phyloP scores from a whole-genome alignment of 1,140 invertebrate species.

The Caenorhabditis brenneri region DNA sequence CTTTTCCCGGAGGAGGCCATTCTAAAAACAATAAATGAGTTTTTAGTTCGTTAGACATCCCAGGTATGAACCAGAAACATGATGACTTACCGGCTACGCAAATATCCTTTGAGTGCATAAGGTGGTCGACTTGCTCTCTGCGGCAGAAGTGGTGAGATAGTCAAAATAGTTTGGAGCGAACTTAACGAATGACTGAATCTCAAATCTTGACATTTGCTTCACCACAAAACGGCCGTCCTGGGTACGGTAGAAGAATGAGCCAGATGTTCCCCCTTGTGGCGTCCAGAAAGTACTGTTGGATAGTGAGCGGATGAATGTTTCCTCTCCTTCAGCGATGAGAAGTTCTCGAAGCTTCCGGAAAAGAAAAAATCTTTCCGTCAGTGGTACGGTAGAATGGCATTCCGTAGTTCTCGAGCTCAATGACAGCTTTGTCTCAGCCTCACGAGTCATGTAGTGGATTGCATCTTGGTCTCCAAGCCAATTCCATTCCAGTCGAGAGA shows the following conservation, averaged over 20 bases:
- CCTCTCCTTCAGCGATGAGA: slow-evolving; percentile 77
- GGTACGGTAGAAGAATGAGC: slow-evolving; percentile 93
- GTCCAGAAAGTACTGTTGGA: slow-evolving; percentile 89
- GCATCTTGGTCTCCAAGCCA: slow-evolving; percentile 97
- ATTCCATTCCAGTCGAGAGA: no score
- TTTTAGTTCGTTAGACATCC: no score
- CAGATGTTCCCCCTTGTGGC: slow-evolving; percentile 94
- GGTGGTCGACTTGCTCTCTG: slow-evolving; percentile 68
- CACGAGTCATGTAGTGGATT: slow-evolving; percentile 96
- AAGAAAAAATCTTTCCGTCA: slow-evolving; percentile 91
- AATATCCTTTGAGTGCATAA: slow-evolving; percentile 85
- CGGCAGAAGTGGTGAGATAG: slow-evolving; percentile 77
- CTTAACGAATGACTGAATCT: slow-evolving; percentile 89
- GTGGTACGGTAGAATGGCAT: slow-evolving; percentile 92
- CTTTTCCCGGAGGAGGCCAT: slow-evolving; percentile 62
- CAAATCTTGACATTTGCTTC: slow-evolving; percentile 87
- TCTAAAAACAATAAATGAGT: slow-evolving; percentile 43
- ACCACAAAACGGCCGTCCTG: slow-evolving; percentile 93
- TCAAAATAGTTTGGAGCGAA: slow-evolving; percentile 93
- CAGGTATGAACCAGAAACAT: not conserved
- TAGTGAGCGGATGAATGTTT: slow-evolving; percentile 79
- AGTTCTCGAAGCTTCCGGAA: slow-evolving; percentile 80
- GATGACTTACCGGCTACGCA: slow-evolving; percentile 83
- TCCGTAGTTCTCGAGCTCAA: no score
- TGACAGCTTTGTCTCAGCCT: slow-evolving; percentile 92